phyloP scores from a whole-genome alignment of 2,113 vertebrate species.

The Carassius gibelio region DNA sequence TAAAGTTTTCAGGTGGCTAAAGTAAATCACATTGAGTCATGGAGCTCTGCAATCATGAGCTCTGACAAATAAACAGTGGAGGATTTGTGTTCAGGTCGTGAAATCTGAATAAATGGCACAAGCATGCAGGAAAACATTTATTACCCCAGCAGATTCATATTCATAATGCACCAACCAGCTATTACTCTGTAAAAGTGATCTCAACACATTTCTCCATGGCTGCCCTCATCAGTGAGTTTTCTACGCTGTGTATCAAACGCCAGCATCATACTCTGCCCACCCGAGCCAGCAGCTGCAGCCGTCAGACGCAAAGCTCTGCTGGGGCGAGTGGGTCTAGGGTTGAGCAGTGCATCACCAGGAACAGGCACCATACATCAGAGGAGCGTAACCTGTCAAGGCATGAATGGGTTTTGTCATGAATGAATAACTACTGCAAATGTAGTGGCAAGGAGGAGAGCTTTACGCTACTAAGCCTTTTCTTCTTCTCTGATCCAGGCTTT shows the following conservation, averaged over 20 bases:
- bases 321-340: constrained; percentile 24
- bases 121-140: constrained; percentile 59
- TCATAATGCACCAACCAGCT: constrained; percentile 60
- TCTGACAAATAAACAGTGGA: constrained; percentile 65
- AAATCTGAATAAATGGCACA: constrained; percentile 71
- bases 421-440: constrained; percentile 78
- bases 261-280: constrained; percentile 33
- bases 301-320: constrained; percentile 29
- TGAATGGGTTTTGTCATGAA: constrained; percentile 82
- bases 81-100: constrained; percentile 65
- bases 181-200: constrained; percentile 64
- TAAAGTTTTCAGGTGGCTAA: background rate
- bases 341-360: constrained; percentile 59
- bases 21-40: constrained; percentile 41
- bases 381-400: constrained; percentile 72
- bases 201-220: constrained; percentile 68
- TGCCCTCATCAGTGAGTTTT: constrained; percentile 69
- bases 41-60: constrained; percentile 54
- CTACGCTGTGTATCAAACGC: constrained; percentile 71
- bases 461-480: constrained; percentile 73
- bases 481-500: constrained; percentile 72
- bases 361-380: constrained; percentile 75
- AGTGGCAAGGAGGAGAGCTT: constrained; percentile 68
- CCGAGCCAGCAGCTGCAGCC: constrained; percentile 30
- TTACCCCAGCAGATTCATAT: constrained; percentile 71